Evolutionary conservation across 2,888 invertebrate species (phyloP).

Genomic region (Fissipunctia ypsillon): DNA sequence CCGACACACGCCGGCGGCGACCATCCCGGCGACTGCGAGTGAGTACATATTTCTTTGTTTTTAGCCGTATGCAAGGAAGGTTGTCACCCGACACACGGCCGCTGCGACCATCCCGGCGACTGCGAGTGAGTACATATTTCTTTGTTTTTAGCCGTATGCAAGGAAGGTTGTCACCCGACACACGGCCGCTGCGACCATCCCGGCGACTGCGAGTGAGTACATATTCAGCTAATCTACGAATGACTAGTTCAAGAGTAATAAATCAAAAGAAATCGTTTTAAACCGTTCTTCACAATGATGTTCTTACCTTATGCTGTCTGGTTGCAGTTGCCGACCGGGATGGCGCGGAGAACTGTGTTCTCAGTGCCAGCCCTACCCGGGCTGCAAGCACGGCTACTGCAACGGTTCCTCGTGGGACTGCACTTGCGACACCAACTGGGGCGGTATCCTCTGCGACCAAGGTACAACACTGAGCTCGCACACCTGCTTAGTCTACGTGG

Average conservation of each 20-base stretch:
- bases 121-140: no score
- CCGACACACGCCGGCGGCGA: constrained; percentile 97
- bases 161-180: constrained; percentile 96
- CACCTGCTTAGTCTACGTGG: not conserved
- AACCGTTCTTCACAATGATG: not conserved
- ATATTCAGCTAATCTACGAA: not conserved
- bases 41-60: constrained; percentile 82
- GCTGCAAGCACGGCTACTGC: constrained; percentile 99
- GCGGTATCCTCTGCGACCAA: constrained; percentile 99
- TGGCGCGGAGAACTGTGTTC: constrained; percentile 98
- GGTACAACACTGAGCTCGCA: constrained; percentile 84
- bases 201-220: constrained; percentile 96
- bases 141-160: constrained; percentile 92
- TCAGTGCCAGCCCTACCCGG: constrained; percentile 98
- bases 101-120: constrained; percentile 96
- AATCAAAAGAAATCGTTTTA: constrained; percentile 3
- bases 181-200: constrained; percentile 97
- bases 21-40: constrained; percentile 96
- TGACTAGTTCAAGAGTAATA: not conserved
- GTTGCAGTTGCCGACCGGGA: constrained; percentile 95
- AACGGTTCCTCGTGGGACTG: constrained; percentile 98
- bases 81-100: constrained; percentile 96
- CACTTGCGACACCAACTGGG: constrained; percentile 99
- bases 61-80: constrained; percentile 95
- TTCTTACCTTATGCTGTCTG: not conserved